These are phyloP conservation scores for Lucilia cuprina DNA, from an alignment of 1,140 invertebrate genomes.

Conservation along the genomic window DNA sequence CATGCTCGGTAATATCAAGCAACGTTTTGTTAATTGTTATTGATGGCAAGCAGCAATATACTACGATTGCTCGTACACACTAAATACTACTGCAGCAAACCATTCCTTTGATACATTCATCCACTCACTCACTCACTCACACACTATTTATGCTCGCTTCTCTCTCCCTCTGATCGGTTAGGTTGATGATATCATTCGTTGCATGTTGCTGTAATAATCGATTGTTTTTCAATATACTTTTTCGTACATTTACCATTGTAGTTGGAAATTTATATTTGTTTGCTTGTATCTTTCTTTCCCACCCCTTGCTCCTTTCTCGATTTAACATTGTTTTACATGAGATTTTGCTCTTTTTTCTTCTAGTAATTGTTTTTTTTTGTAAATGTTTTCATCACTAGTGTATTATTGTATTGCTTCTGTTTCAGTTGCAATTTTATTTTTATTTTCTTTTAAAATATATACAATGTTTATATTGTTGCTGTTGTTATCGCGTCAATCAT, in stretches of 20 bases:
- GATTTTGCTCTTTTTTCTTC: not conserved
- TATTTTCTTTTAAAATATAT: not conserved
- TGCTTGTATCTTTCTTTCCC: not conserved
- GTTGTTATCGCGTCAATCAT: not conserved
- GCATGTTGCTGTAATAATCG: not conserved
- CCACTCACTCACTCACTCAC: no score
- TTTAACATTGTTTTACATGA: not conserved
- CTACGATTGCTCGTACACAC: not conserved
- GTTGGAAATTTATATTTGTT: not conserved
- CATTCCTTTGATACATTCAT: not conserved
- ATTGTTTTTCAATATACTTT: not conserved
- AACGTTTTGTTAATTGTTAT: slow-evolving; percentile 15
- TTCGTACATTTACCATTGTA: not conserved
- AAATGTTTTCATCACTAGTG: not conserved
- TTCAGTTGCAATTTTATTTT: not conserved
- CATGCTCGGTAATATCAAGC: not conserved
- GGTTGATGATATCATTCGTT: not conserved
- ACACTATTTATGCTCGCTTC: not conserved
- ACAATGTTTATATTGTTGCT: not conserved
- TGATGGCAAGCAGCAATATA: not conserved
- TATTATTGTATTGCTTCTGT: not conserved
- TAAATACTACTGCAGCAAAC: not conserved
- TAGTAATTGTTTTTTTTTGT: not conserved
- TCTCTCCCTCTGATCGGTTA: not conserved
- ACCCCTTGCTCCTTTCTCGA: not conserved